A percentile compares a stretch with the other conserved stretches of the same genome.
Evolutionary conservation across 1,140 invertebrate genomes (phyloP).

Genomic region (Drosophila guanche): DNA sequence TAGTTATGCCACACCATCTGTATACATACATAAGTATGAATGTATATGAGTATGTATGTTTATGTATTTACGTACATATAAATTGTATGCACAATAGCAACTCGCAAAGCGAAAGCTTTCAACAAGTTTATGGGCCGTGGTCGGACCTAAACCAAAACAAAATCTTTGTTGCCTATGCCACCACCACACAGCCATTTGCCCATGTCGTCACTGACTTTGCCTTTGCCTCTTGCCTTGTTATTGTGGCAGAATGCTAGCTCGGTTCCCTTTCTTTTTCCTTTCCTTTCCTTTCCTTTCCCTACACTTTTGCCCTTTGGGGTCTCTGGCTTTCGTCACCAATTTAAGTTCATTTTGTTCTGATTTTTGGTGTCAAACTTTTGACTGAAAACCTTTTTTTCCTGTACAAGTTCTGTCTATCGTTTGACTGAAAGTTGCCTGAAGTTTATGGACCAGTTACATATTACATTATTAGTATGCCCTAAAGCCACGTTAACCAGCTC

Average conservation of each 20-base stretch:
- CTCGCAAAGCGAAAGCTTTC: conserved; percentile 15
- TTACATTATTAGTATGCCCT: no score
- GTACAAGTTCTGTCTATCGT: background rate
- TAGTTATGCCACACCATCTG: conserved; percentile 66
- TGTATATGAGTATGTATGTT: no score
- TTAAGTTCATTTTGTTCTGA: conserved; percentile 35
- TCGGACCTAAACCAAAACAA: conserved; percentile 34
- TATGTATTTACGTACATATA: no score
- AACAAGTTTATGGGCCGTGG: conserved; percentile 47
- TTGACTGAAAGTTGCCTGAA: background rate
- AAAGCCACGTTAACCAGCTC: no score
- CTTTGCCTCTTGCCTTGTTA: conserved; percentile 29
- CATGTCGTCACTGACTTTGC: background rate
- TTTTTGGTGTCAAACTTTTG: conserved; percentile 32
- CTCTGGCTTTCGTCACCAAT: conserved; percentile 50
- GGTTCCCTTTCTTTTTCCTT: conserved; percentile 8
- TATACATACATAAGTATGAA: background rate
- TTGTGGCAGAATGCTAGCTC: conserved; percentile 30
- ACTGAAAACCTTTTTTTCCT: background rate
- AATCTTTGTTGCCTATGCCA: conserved; percentile 29
- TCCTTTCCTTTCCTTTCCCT: conserved; percentile 5
- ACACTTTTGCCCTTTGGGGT: conserved; percentile 3
- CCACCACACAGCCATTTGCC: background rate
- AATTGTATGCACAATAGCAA: background rate
- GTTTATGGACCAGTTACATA: no score